Base-by-base conservation (phyloP, 1,140 invertebrate species). In the Drosophila oshimai region DNA sequence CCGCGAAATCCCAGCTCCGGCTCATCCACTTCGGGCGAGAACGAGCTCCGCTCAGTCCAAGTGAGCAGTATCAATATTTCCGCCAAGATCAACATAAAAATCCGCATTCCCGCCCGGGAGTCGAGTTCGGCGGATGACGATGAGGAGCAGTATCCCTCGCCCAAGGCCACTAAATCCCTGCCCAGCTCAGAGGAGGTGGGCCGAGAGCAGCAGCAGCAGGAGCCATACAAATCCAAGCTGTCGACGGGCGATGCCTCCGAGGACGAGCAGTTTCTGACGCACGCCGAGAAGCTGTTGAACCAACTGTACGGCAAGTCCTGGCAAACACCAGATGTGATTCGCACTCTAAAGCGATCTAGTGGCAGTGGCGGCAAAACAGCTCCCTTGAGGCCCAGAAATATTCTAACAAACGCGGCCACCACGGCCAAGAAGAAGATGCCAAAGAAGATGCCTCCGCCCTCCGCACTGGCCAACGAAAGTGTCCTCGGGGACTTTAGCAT, bases 251-350 rank as follows among this genome's bases (percentile, higher is more conserved):
- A 72, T 15, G 67, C 51, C 3, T 62, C 71, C 3, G 71, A 87
- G 36, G 77, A 86, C 34, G 60, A 83, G 33, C 34, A 78, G 24
- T 89, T 90, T 24, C 62, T 89, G 0, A 68, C 46, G 0, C 57
- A 89, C 0, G 93, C 91, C 26, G 90, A 90, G 17, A 89, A 92
- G 70, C 90, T 93, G 28, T 79, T 93, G 10, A 92, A 92, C 41
- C 89, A 92, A 69, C 70, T 93, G 4, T 93, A 93, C 74, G 93
- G 93, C 0, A 83, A 75, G 51, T 44, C 86, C 1, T 93, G 93
- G 93, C 90, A 92, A 58, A 93, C 77, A 34, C 91, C 74, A 55
- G 88, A 87, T 89, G 90, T 80, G 6, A 75, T 74, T 18, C 60
- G 50, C 5, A 90, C 71, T 6, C 44, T 90, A 0, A 89, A 89